Base-by-base conservation (phyloP, 2,797 vertebrate species). In the Anableps anableps region DNA sequence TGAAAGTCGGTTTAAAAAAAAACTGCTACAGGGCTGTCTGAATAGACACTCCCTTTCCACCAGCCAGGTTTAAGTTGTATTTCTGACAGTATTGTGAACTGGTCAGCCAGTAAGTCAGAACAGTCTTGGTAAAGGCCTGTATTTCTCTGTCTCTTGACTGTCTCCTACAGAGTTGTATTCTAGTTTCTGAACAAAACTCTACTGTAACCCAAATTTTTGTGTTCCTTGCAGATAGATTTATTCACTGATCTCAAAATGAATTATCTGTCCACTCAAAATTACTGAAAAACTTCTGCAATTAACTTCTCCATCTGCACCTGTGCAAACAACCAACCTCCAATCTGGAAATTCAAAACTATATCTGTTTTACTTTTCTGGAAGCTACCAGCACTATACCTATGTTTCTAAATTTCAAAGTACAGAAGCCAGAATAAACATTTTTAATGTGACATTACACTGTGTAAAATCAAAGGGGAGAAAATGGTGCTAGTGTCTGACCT, bases 391-490 rank as follows among this genome's bases (percentile, higher is more conserved):
- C 38, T 41, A n/a, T n/a, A n/a, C 11, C 10, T n/a, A 26, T 14
- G 53, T 5, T 29, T 10, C 4, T 11, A 4, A 5, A 5, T 29
- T 58, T 3, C 11, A 58, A 29, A 29, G 55, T 58, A 23, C n/a
- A n/a, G 11, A 58, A 58, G 53, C 26, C 3, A 11, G 53, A 58
- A 58, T n/a, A 29, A n/a, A 58, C n/a, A 29, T 60, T 29, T 60
- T 29, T 31, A 45, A 60, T 34, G 23, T 50, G 4, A n/a, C n/a
- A 8, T 17, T 8, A 16, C n/a, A 80, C 74, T 62, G 75, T 76
- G 74, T 80, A 31, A 77, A 85, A 86, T 89, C 81, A 23, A 80
- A 81, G 82, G 75, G 71, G 77, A 80, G 80, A 79, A 81, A 85
- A 88, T 80, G 80, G 47, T 78, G 79, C 78, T 83, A 76, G 86